Base-by-base conservation (phyloP, 1,140 invertebrate species). In the Caenorhabditis inopinata region DNA sequence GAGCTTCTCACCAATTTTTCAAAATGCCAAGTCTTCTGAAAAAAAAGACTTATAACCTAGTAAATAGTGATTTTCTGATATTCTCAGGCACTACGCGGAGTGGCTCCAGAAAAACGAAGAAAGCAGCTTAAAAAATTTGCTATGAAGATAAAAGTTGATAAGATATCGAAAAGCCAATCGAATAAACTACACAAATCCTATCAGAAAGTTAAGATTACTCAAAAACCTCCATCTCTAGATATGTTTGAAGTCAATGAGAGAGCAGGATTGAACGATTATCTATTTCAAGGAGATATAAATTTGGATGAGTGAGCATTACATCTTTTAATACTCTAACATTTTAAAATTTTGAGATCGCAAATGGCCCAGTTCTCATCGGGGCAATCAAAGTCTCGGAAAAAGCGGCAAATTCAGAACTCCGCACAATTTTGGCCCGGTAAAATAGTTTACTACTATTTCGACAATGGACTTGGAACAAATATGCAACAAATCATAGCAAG, bases 251-350 rank as follows among this genome's bases (percentile, higher is more conserved):
- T 78, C 0, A 78, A 78, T 62, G 76, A 78, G 27, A n/a, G 32
- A 25, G 29, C 49, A n/a, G 76, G 76, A 45, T 18, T 78, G n/a
- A 53, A 51, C 68, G 76, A 62, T 2, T 78, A 62, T 53, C 21
- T 78, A n/a, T 78, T 78, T 53, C 76, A 78, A 62, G 76, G 76
- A 46, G 76, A 78, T 47, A 78, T 78, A 6, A 78, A 78, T 32
- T 53, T 78, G 21, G 38, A 35, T 27, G 51, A 78, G 76, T 78
- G 14, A 62, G 76, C 45, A 16, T 42, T 14, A 0, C 12, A 5
- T 42, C 6, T 5, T 7, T 42, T 7, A 14, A 14, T 42, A 42
- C 38, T 7, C 6, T 42, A 42, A 42, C 38, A 5, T 42, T 42
- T 7, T 42, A 42, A 42, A 5, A 7, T 42, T 21, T 42, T 14